Evolutionary conservation across 2,888 invertebrate genomes (phyloP), one percentile per base, ranked within the genome.

Genomic region (Microctonus brassicae): DNA sequence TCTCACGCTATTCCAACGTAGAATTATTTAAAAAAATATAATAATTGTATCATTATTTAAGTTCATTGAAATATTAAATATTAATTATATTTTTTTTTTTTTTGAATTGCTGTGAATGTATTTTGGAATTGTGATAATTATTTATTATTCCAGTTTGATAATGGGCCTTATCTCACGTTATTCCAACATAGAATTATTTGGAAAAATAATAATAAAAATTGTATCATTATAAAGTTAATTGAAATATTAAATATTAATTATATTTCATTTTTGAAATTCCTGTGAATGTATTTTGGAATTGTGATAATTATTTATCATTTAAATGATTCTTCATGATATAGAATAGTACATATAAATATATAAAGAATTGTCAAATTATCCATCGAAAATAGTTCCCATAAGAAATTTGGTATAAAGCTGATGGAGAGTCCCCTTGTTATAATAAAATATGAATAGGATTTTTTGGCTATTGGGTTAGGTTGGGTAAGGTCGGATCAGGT

Each of bases 401-500:
- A 72, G 63, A 72, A 67, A 72, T 72, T 62, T 33, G 57, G 47
- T 17, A 47, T 47, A 47, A 47, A 47, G 53, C 62, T 36, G 55
- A 67, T 57, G n/a, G 62, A 62, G 67, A 42, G 42, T 53, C n/a
- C 24, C 55, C 24, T 47, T 47, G 17, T 17, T 47, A 47, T 47
- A 47, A 47, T 47, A 47, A 17, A 33, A 29, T 60, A 36, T 72
- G 71, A 72, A 72, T 72, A 72, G 71, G 57, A 42, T 62, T 47
- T 39, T 62, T 62, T 34, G 42, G 47, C 58, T 61, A 71, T 66
- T 72, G 76, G 74, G 76, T 77, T 80, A 79, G 81, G 76, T 75
- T 78, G 75, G 75, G 76, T 77, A 75, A 77, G 79, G 74, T 76
- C 76, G 79, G 80, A 80, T 81, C 81, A 81, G 78, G 81, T 81